Percentiles rank a stretch among this genome's conserved stretches.
These are phyloP conservation scores for Microctonus brassicae DNA, from an alignment of 2,888 invertebrate genomes.

Conservation along the genomic window DNA sequence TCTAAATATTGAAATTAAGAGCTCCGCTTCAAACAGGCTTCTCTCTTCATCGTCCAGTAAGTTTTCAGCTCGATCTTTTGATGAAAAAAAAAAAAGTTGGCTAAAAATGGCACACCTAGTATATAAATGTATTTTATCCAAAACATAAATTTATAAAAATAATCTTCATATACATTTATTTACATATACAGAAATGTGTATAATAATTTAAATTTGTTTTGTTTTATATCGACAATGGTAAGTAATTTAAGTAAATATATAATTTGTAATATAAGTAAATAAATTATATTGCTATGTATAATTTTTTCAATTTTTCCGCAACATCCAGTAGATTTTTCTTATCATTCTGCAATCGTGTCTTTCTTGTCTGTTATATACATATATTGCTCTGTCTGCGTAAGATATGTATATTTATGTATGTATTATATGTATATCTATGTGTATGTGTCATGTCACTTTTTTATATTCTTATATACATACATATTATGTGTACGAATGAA, in stretches of 20 bases:
- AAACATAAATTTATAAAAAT: too few species aligned
- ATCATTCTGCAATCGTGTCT: not conserved
- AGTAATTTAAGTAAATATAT: not conserved
- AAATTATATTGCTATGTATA: not conserved
- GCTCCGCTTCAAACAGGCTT: too few species aligned
- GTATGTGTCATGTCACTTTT: conserved; percentile 2
- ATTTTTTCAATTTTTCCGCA: conserved; percentile 1
- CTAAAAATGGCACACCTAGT: too few species aligned
- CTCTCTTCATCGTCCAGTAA: too few species aligned
- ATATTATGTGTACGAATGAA: conserved; percentile 33
- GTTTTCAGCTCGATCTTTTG: too few species aligned
- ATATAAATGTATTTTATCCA: not conserved
- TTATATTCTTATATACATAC: conserved; percentile 21
- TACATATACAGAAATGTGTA: not conserved
- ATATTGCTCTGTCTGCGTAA: not conserved
- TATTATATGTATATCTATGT: not conserved
- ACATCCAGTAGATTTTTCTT: not conserved
- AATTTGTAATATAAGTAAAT: not conserved
- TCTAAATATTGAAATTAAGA: too few species aligned
- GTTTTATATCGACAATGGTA: not conserved
- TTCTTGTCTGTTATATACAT: not conserved
- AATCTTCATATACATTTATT: not conserved
- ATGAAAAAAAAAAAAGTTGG: too few species aligned
- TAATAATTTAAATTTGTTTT: not conserved
- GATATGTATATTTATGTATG: not conserved